These are phyloP conservation scores for Rhinolophus ferrumequinum DNA, from an alignment of 2,113 vertebrate genomes.

Conservation along the genomic window DNA sequence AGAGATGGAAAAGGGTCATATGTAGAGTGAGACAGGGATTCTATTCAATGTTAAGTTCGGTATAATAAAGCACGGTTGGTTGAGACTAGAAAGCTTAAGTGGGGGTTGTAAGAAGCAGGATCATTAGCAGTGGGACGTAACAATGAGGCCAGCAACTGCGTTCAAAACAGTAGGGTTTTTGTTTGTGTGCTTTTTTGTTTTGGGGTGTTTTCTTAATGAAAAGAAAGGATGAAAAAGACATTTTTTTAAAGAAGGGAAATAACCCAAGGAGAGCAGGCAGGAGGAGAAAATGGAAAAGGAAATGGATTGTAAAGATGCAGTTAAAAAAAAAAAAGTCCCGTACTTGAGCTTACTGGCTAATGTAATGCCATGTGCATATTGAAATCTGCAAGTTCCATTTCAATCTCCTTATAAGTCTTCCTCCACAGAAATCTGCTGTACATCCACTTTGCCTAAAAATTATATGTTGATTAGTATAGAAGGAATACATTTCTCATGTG, in stretches of 20 bases:
- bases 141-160: neutral
- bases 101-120: neutral
- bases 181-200: neutral
- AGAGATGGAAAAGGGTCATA: neutral
- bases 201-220: neutral
- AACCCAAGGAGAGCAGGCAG: neutral
- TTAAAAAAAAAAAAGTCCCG: neutral
- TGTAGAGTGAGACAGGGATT: neutral
- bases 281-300: neutral
- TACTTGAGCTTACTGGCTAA: neutral
- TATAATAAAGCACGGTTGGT: neutral
- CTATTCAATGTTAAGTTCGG: neutral
- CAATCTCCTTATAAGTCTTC: neutral
- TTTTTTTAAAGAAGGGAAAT: conserved; percentile 19
- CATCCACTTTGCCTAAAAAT: neutral
- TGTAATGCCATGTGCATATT: neutral
- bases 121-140: neutral
- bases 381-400: neutral
- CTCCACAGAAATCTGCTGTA: neutral
- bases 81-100: neutral
- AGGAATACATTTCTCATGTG: neutral
- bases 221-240: neutral
- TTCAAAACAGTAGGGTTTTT: neutral
- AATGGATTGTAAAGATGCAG: neutral
- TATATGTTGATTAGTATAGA: neutral